Percentiles rank a stretch among this genome's conserved stretches.
Evolutionary conservation across 2,113 vertebrate species (phyloP).

Genomic region (Ranitomeya imitator): DNA sequence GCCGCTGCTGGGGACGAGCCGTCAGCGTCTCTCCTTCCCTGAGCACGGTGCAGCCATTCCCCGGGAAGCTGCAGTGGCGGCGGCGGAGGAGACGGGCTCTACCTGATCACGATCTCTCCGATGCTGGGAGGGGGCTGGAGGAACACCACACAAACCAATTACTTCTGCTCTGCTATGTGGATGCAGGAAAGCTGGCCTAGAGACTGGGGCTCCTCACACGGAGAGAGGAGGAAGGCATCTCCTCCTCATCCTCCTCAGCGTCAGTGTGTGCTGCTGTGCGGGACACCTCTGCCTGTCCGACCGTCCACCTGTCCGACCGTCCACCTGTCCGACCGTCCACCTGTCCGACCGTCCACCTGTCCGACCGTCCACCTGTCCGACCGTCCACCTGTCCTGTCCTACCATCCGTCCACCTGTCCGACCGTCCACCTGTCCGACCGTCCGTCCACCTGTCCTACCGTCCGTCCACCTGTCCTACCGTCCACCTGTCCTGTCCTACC

Average conservation of each 20-base stretch:
- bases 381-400: too few species aligned
- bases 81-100: constrained; percentile 18
- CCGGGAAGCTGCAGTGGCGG: constrained; percentile 46
- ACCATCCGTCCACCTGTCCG: too few species aligned
- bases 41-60: constrained; percentile 52
- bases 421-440: too few species aligned
- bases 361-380: too few species aligned
- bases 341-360: too few species aligned
- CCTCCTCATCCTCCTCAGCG: neutral
- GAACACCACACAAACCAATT: constrained; percentile 49
- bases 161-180: constrained; percentile 56
- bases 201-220: neutral
- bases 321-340: too few species aligned
- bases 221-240: neutral
- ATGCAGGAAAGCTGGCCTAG: constrained; percentile 18
- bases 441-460: too few species aligned
- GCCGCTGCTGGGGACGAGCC: constrained; percentile 14
- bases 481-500: neutral
- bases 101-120: constrained; percentile 56
- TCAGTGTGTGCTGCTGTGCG: too few species aligned
- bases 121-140: constrained; percentile 52
- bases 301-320: neutral
- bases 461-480: neutral
- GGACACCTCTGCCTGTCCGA: neutral
- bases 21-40: constrained; percentile 25